These are phyloP conservation scores for Trochalopteron elliotii DNA, from an alignment of 2,113 vertebrate species.

Conservation along the genomic window DNA sequence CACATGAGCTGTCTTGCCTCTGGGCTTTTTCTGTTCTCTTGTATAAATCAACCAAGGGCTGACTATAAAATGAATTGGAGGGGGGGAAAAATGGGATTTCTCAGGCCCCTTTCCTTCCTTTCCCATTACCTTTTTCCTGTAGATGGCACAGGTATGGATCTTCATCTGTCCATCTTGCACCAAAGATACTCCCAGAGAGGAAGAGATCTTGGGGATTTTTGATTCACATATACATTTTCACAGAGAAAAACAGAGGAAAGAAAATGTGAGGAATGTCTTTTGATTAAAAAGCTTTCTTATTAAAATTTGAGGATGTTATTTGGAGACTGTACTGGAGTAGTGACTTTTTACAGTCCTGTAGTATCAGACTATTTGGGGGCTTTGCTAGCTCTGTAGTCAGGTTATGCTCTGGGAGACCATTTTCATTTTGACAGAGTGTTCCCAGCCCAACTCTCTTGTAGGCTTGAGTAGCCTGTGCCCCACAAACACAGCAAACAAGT, in stretches of 20 bases:
- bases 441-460: neutral
- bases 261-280: neutral
- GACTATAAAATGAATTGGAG: slow-evolving; percentile 11
- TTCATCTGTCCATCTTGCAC: neutral
- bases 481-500: neutral
- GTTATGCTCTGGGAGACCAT: neutral
- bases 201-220: neutral
- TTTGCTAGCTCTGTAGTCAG: neutral
- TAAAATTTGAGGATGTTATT: neutral
- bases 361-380: neutral
- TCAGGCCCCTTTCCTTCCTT: slow-evolving; percentile 10
- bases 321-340: neutral
- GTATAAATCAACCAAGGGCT: slow-evolving; percentile 32
- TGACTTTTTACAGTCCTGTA: neutral
- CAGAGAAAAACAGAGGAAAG: neutral
- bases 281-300: neutral
- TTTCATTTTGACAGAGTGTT: neutral
- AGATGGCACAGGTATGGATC: neutral
- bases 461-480: neutral
- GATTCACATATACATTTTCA: neutral
- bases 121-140: neutral
- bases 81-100: neutral
- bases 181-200: neutral
- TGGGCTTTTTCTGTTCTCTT: slow-evolving; percentile 40
- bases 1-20: slow-evolving; percentile 5